Evolutionary conservation across 2,797 vertebrate genomes (phyloP).

Genomic region (Tenualosa ilisha): DNA sequence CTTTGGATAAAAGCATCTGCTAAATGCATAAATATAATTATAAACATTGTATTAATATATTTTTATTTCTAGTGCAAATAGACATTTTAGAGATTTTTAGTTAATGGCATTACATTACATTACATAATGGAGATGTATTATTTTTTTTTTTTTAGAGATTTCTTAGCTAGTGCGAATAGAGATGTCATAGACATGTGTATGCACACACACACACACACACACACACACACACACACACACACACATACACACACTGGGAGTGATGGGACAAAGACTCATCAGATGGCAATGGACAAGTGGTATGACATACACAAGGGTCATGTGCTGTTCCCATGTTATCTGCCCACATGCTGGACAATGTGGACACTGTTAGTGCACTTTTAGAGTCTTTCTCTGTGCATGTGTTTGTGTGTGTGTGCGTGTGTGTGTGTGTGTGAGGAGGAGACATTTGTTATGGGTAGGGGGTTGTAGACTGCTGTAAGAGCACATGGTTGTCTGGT

Average conservation of each 20-base stretch:
- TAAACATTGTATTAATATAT: too few relatives aligned
- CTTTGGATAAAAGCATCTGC: too few relatives aligned
- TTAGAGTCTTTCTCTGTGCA: background rate
- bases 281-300: background rate
- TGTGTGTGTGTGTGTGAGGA: background rate
- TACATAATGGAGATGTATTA: too few relatives aligned
- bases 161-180: too few relatives aligned
- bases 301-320: conserved; percentile 12
- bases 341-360: background rate
- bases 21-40: too few relatives aligned
- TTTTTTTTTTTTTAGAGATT: too few relatives aligned
- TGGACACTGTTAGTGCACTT: conserved; percentile 32
- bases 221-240: too few relatives aligned
- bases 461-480: background rate
- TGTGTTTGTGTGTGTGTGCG: background rate
- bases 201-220: too few relatives aligned
- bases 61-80: too few relatives aligned
- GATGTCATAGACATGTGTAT: too few relatives aligned
- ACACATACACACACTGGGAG: background rate
- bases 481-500: conserved; percentile 24
- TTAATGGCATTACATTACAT: too few relatives aligned
- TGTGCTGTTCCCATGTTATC: conserved; percentile 24
- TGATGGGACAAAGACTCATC: background rate
- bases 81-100: too few relatives aligned
- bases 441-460: background rate